Evolutionary conservation across 1,140 invertebrate species (phyloP).

Genomic region (Tetragonula clypearis): DNA sequence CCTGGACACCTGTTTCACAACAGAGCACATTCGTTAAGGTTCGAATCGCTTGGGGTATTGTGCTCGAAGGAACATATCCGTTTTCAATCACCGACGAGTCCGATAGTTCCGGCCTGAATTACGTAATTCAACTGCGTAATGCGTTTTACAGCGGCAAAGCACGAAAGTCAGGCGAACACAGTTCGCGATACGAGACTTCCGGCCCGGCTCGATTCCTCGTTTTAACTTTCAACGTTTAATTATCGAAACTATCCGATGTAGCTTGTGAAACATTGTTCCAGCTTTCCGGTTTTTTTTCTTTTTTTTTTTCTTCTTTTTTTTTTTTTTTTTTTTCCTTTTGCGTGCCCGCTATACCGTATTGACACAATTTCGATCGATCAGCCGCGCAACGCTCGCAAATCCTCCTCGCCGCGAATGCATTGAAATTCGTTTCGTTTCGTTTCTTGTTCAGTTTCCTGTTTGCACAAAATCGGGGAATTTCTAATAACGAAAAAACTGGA

Average conservation of each 20-base stretch:
- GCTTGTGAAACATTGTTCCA: neutral
- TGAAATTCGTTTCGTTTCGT: too few species aligned
- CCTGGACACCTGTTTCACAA: neutral
- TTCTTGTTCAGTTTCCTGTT: too few species aligned
- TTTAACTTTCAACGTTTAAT: conserved; percentile 1
- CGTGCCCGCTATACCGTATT: neutral
- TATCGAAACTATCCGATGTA: neutral
- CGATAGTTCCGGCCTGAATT: conserved; percentile 26
- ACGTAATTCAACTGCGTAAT: conserved; percentile 15
- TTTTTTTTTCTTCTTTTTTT: too few species aligned
- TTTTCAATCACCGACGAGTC: conserved; percentile 21
- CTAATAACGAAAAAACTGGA: too few species aligned
- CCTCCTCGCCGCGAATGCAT: too few species aligned
- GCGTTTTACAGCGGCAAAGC: too few species aligned
- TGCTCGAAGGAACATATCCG: conserved; percentile 23
- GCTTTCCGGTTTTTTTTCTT: neutral
- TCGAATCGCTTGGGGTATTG: neutral
- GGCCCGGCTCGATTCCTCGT: neutral
- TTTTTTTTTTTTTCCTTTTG: neutral
- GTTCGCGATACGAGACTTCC: neutral
- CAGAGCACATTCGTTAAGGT: neutral
- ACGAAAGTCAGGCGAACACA: neutral
- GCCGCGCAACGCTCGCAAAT: too few species aligned
- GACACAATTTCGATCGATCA: neutral
- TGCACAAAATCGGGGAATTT: too few species aligned